phyloP scores from a whole-genome alignment of 2,113 vertebrate species.

The Odobenus rosmarus region DNA sequence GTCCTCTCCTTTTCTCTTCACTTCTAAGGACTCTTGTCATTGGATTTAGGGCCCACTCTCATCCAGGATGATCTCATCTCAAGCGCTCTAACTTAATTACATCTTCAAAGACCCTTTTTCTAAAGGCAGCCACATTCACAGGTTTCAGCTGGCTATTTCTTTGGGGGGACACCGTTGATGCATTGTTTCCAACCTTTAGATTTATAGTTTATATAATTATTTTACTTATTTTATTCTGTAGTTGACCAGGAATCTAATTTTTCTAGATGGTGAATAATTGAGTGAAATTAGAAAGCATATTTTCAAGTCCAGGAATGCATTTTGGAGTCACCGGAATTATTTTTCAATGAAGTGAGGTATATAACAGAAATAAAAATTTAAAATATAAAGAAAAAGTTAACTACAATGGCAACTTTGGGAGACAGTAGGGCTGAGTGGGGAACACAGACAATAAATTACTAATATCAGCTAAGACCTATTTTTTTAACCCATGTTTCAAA shows the following conservation, averaged over 20 bases:
- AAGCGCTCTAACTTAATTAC: neutral
- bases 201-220: neutral
- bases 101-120: neutral
- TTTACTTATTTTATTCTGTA: neutral
- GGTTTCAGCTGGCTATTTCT: neutral
- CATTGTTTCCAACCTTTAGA: neutral
- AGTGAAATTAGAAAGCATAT: neutral
- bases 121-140: neutral
- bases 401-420: neutral
- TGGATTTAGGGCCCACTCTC: neutral
- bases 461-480: neutral
- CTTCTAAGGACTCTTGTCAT: neutral
- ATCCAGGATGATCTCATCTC: neutral
- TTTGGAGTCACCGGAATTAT: neutral
- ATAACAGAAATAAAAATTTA: neutral
- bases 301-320: neutral
- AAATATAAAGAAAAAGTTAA: neutral
- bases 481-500: neutral
- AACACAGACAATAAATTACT: neutral
- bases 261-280: neutral
- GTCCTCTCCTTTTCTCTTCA: neutral
- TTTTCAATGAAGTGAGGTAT: neutral
- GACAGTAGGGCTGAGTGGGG: neutral
- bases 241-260: neutral
- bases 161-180: rapidly evolving